Evolutionary conservation across 2,113 vertebrate species (phyloP), one percentile per base, ranked within the genome.

Genomic region (Aptenodytes forsteri): DNA sequence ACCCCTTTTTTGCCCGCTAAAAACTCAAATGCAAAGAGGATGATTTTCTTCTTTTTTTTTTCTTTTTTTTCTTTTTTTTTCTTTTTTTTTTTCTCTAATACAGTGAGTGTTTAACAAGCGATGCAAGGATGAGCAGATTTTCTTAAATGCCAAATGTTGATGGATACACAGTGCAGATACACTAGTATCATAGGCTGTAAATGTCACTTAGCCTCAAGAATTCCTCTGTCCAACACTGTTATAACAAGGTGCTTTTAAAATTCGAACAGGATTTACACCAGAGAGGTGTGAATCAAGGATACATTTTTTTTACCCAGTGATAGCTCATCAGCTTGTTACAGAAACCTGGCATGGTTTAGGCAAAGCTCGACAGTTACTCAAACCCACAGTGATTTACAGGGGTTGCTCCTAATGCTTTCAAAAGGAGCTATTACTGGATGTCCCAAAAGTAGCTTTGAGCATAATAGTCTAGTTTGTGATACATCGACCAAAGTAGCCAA

Each of bases 81-180:
- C 10, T 11, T 36, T 67, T 67, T 64, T 32, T 29, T 66, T 79
- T 59, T 50, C 55, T 5, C 61, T 96, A 91, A 91, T 96, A 90
- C 75, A 95, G 67, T 79, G 80, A 97, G 54, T 62, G 89, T 70
- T 96, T 96, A 94, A 95, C 91, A 96, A 89, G 89, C 94, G 20
- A 96, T 42, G 84, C 55, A 5, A 94, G 87, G 93, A 96, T 94
- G 94, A 96, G 93, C 94, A 97, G 94, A 97, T 96, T 96, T 97
- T 91, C 96, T 95, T 93, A 97, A 97, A 97, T 97, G 96, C 94
- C 97, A 96, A 96, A 97, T 95, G 94, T 86, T 96, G 93, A 94
- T 91, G 96, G 93, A 97, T 97, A 93, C 91, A 89, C 83, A 96
- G 89, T 58, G 66, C 91, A 93, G 94, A 93, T 89, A 89, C 83